phyloP scores from a whole-genome alignment of 2,888 invertebrate genomes.

The Drosophila austrosaltans region DNA sequence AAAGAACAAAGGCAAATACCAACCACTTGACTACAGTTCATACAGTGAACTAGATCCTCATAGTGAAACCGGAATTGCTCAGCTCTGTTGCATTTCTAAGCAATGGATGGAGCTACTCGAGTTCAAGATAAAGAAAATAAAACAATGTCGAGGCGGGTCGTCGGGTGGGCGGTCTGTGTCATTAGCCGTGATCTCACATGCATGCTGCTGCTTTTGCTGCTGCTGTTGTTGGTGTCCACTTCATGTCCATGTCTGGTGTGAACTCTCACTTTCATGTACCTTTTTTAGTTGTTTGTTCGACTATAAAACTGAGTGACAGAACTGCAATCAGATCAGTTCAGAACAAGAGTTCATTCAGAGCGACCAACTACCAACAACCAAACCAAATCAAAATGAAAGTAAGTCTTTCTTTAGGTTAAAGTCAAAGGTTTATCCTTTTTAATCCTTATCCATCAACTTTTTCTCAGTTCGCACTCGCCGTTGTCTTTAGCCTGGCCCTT shows the following conservation, averaged over 20 bases:
- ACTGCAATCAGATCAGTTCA: slow-evolving; percentile 69
- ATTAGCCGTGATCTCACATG: slow-evolving; percentile 66
- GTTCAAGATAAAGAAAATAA: slow-evolving; percentile 13
- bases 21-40: not conserved
- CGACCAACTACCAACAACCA: slow-evolving; percentile 40
- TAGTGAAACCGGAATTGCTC: slow-evolving; percentile 7
- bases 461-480: slow-evolving; percentile 72
- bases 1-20: not conserved
- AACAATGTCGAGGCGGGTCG: slow-evolving; percentile 19
- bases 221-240: slow-evolving; percentile 32
- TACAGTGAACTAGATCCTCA: not conserved
- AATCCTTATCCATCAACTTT: not conserved
- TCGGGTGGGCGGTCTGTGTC: slow-evolving; percentile 46
- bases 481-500: slow-evolving; percentile 80
- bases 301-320: slow-evolving; percentile 62
- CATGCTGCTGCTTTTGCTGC: slow-evolving; percentile 58
- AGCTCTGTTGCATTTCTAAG: not conserved
- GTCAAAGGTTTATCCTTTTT: slow-evolving; percentile 2
- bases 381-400: slow-evolving; percentile 75
- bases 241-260: slow-evolving; percentile 42
- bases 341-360: slow-evolving; percentile 76
- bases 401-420: slow-evolving; percentile 49
- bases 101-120: slow-evolving; percentile 8
- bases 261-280: slow-evolving; percentile 70
- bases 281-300: slow-evolving; percentile 40